A percentile compares a stretch with the other conserved stretches of the same genome.
These are phyloP conservation scores for Tetragnatha montana DNA, from an alignment of 2,888 invertebrate genomes.

Conservation along the genomic window DNA sequence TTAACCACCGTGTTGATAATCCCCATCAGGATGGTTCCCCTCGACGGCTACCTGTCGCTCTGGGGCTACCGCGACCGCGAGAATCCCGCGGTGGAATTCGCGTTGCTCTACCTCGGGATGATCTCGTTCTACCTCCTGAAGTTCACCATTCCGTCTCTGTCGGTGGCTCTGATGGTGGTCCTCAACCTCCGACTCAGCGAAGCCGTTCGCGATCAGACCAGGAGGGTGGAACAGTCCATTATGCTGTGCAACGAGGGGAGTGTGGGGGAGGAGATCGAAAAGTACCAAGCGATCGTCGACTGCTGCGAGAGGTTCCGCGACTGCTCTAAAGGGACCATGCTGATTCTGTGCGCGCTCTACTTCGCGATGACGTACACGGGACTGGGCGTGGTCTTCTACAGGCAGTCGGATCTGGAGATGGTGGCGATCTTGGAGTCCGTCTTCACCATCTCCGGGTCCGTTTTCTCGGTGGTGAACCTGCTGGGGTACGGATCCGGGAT, in stretches of 20 bases:
- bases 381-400: neutral
- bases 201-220: neutral
- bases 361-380: neutral
- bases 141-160: neutral
- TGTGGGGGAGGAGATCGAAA: slow-evolving; percentile 3
- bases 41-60: neutral
- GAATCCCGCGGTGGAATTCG: neutral
- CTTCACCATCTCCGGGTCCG: neutral
- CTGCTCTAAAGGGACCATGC: neutral
- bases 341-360: neutral
- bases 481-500: neutral
- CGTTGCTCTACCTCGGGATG: neutral
- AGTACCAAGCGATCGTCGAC: neutral
- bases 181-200: neutral
- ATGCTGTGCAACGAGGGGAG: neutral
- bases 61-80: neutral
- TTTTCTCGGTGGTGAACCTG: neutral
- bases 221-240: neutral
- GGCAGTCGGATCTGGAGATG: neutral
- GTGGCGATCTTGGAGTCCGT: neutral
- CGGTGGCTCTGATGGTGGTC: neutral
- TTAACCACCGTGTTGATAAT: neutral
- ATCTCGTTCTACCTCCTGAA: neutral
- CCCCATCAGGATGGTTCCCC: too few relatives aligned
- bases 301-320: slow-evolving; percentile 15